These are phyloP conservation scores for Autographa gamma DNA, from an alignment of 2,888 invertebrate genomes.

Conservation along the genomic window DNA sequence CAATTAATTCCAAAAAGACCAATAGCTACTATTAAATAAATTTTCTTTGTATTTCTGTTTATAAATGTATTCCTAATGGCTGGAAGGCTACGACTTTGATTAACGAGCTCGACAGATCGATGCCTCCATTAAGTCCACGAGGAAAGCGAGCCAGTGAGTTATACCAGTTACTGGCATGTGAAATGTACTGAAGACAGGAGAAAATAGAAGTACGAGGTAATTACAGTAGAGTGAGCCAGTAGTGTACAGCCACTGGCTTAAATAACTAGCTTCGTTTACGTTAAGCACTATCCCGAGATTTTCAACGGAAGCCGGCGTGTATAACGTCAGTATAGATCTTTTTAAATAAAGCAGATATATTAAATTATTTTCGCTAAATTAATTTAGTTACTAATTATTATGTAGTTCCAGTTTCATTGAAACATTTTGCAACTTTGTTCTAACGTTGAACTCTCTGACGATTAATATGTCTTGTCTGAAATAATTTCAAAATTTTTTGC, in stretches of 20 bases:
- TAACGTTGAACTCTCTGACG: no score
- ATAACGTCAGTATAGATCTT: no score
- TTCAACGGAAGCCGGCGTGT: no score
- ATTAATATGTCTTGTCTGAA: no score
- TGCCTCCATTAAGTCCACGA: conserved; percentile 18
- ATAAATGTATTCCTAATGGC: conserved; percentile 16
- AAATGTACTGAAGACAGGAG: conserved; percentile 3
- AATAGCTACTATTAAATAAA: conserved; percentile 12
- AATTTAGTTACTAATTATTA: no score
- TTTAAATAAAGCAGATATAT: no score
- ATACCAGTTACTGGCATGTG: background rate
- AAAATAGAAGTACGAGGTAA: background rate
- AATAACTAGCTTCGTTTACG: background rate
- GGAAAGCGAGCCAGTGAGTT: conserved; percentile 4
- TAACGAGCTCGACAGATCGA: conserved; percentile 35
- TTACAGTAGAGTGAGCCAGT: background rate
- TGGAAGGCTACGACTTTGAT: conserved; percentile 26
- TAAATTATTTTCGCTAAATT: no score
- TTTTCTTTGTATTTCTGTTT: conserved; percentile 16
- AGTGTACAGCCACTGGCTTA: conserved; percentile 3
- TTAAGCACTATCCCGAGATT: background rate
- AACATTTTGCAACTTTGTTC: no score
- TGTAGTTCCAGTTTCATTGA: no score
- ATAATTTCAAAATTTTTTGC: background rate
- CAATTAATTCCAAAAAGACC: background rate